A percentile compares a stretch with the other conserved stretches of the same genome.
phyloP scores from a whole-genome alignment of 64 coral and sea anemone species.

The Platygyra sinensis region DNA sequence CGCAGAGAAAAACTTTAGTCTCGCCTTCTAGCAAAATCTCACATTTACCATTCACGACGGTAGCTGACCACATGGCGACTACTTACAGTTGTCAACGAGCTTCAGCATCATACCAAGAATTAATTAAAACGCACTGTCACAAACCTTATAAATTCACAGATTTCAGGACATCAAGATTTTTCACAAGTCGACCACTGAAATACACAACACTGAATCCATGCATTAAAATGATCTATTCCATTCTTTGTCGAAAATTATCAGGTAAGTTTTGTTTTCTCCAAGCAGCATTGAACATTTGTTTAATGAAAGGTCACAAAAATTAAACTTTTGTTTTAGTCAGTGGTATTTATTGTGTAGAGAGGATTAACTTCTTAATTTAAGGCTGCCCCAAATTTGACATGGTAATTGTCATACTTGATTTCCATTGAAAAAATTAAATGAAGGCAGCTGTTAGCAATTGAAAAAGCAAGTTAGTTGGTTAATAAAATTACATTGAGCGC shows the following conservation, averaged over 20 bases:
- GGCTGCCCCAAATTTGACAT: not conserved
- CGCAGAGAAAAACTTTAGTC: not conserved
- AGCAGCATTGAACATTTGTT: not conserved
- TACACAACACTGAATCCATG: no score
- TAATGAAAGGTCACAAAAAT: not conserved
- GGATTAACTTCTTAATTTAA: constrained; percentile 22
- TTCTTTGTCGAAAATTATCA: not conserved
- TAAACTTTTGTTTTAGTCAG: not conserved
- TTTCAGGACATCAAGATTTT: no score
- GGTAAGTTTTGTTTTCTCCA: not conserved
- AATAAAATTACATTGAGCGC: not conserved
- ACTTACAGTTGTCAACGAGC: not conserved
- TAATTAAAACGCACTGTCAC: no score
- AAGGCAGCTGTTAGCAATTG: not conserved
- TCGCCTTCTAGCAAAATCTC: no score
- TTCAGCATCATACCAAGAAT: no score
- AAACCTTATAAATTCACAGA: no score
- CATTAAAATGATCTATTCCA: not conserved
- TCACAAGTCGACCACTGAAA: no score
- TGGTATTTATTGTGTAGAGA: not conserved
- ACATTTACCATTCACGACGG: no score
- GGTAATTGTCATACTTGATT: no score
- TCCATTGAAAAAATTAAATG: not conserved
- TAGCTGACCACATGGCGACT: not conserved
- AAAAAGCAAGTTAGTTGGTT: not conserved